Conservation (phyloP, 1,140 invertebrate species). For the Adoxophyes honmai region DNA sequence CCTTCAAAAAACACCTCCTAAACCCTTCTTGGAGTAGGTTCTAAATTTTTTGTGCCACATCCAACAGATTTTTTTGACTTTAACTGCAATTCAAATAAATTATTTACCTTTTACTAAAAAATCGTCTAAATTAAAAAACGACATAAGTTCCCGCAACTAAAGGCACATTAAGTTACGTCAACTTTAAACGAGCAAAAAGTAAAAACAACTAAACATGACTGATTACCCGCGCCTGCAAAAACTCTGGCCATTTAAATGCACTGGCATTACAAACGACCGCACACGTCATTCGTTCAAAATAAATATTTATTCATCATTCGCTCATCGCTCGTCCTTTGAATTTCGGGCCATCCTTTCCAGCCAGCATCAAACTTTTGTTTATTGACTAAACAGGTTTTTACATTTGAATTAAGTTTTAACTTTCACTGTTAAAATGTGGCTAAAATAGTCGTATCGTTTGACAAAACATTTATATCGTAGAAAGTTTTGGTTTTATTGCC, state of each 20-base stretch:
- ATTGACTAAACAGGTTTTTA: neutral
- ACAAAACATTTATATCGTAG: neutral
- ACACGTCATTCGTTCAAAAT: constrained; percentile 11
- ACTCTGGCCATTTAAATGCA: constrained; percentile 8
- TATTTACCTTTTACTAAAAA: too few species aligned
- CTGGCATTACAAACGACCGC: constrained; percentile 1
- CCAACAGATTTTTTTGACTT: too few species aligned
- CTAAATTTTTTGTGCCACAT: too few species aligned
- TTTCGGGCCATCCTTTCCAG: neutral
- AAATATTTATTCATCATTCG: constrained; percentile 5
- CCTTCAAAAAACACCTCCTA: too few species aligned
- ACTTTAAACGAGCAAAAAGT: too few species aligned
- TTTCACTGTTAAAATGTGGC: neutral
- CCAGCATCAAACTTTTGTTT: too few species aligned
- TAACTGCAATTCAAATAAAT: too few species aligned
- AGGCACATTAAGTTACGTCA: too few species aligned
- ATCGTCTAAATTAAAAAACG: too few species aligned
- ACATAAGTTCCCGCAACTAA: too few species aligned
- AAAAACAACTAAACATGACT: neutral
- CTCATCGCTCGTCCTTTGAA: neutral
- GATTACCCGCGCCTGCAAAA: neutral
- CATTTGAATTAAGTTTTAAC: neutral
- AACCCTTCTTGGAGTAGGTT: too few species aligned
- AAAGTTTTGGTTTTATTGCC: too few species aligned
- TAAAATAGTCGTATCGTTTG: neutral